Evolutionary conservation across 2,888 invertebrate genomes (phyloP), one percentile per base, ranked within the genome.

Genomic region (Osedax frankpressi): DNA sequence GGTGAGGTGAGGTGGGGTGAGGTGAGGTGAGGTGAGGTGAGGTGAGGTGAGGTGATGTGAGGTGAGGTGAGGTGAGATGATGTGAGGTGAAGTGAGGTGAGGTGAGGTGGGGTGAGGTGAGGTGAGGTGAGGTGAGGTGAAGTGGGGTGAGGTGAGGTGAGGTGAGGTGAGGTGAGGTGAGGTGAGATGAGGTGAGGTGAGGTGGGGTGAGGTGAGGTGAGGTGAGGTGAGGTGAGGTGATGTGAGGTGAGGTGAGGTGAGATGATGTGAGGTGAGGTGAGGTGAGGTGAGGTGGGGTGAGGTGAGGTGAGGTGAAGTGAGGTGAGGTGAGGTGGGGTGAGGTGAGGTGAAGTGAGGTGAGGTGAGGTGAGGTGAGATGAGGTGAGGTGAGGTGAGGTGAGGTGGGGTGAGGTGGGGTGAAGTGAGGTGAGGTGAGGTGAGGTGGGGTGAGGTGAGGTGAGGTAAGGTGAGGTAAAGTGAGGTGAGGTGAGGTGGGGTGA

Each of bases 171-270:
- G 30, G 24, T 29, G 71, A 70, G 71, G 30, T 24, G 44, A 19
- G 71, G 11, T 29, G 24, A 19, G 71, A 28, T 28, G 73, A 27
- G 72, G 73, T 28, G 63, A 63, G 2, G 63, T 63, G 63, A 6
- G 30, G 6, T 26, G 28, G 11, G n/a, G 30, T 2, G 28, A 28
- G 44, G 28, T 26, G 28, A 19, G 71, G 11, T 24, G 28, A 14
- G 30, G 30, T 24, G 71, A 30, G 24, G 71, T 2, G 2, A 19
- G 30, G 44, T 26, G 28, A 3, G 6, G 44, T 26, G 30, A 30
- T 30, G 26, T 24, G 29, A 6, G 25, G 19, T 14, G 24, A n/a
- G n/a, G 71, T 26, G 30, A 30, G 29, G 30, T 29, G 24, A n/a
- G n/a, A n/a, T n/a, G n/a, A n/a, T n/a, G n/a, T n/a, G n/a, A n/a